A percentile compares a stretch with the other conserved stretches of the same genome.
Conservation (phyloP, 92 coral and sea anemone species). For the Epizoanthus stellaris region DNA sequence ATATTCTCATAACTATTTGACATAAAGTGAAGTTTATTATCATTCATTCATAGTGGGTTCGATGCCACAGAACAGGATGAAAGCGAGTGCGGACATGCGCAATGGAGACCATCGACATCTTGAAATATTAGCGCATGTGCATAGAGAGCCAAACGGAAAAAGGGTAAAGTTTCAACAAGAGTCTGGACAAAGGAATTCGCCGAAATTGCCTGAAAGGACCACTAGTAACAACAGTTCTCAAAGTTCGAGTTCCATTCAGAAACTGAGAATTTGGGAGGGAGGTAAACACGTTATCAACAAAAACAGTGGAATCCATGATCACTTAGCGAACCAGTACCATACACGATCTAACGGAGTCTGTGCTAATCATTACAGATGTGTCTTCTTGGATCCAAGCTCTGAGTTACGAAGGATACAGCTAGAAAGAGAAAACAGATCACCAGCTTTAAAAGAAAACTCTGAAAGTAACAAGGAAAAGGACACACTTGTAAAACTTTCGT, state of each 20-base stretch:
- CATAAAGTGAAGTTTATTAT: neutral
- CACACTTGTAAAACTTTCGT: neutral
- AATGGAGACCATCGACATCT: neutral
- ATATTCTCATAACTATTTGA: too few species aligned
- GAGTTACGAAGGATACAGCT: slow-evolving; percentile 39
- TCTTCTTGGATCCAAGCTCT: slow-evolving; percentile 17
- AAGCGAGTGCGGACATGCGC: neutral
- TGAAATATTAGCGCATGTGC: slow-evolving; percentile 28
- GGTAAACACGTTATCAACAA: neutral
- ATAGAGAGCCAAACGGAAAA: slow-evolving; percentile 23
- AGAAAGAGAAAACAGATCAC: neutral
- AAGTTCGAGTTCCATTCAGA: neutral
- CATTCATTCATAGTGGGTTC: neutral
- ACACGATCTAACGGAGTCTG: neutral
- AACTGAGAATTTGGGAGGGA: neutral
- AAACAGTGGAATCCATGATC: neutral
- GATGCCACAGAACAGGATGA: neutral
- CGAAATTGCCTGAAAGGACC: neutral
- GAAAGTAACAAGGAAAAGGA: slow-evolving; percentile 4
- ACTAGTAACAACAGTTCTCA: neutral
- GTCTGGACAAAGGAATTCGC: neutral
- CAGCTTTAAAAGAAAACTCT: neutral
- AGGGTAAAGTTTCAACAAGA: neutral
- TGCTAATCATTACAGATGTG: neutral
- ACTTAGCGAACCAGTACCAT: neutral